phyloP scores from a whole-genome alignment of 2,888 invertebrate species.

The Altica lythri region DNA sequence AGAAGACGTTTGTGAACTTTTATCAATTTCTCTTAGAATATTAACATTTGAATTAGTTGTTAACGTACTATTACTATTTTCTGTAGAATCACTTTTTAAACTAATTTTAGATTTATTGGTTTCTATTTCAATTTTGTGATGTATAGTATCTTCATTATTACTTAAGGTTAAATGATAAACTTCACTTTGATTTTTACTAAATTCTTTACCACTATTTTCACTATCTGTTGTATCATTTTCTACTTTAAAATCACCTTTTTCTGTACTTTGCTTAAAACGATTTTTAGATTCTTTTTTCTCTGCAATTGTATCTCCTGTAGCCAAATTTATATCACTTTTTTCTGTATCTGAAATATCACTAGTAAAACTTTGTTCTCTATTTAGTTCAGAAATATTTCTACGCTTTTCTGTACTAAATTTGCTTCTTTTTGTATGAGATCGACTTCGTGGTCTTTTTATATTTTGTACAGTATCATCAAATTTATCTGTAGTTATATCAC shows the following conservation, averaged over 20 bases:
- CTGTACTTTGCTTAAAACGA: not conserved
- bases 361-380: not conserved
- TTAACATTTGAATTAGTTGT: too few species aligned
- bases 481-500: not conserved
- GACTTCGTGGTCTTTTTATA: not conserved
- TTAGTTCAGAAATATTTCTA: too few species aligned
- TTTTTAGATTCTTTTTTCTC: too few species aligned
- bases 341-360: not conserved
- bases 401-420: not conserved
- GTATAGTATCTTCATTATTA: not conserved
- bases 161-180: not conserved
- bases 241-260: conserved; percentile 1
- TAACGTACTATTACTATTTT: too few species aligned
- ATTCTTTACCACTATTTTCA: conserved; percentile 1
- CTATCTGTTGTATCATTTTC: not conserved
- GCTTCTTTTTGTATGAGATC: not conserved
- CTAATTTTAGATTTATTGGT: not conserved
- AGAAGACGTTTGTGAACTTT: conserved; percentile 1
- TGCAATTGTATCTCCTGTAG: not conserved
- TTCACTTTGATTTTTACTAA: too few species aligned
- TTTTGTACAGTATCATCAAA: not conserved
- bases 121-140: not conserved
- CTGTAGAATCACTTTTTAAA: not conserved
- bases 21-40: not conserved
- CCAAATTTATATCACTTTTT: not conserved